Conservation (phyloP, 2,888 invertebrate species). For the Phrixothrix hirtus region DNA sequence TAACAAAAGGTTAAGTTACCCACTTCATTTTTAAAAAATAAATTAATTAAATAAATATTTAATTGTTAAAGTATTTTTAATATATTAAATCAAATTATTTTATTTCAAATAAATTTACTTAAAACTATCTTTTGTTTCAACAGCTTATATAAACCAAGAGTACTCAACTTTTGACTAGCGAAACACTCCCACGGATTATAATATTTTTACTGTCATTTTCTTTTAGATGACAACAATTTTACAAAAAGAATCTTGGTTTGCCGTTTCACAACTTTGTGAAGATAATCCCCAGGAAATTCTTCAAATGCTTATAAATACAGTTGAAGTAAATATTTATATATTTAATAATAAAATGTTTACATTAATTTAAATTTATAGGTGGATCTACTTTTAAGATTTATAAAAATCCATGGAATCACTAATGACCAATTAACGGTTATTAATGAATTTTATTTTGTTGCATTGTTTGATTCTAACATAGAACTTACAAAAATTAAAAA, state of each 20-base stretch:
- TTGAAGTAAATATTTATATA: constrained; percentile 38
- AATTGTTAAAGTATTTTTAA: too few relatives aligned
- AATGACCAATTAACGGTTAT: constrained; percentile 59
- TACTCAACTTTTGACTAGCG: too few relatives aligned
- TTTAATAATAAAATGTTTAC: background rate
- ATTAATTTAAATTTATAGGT: constrained; percentile 56
- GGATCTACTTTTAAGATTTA: constrained; percentile 71
- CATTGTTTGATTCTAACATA: constrained; percentile 61
- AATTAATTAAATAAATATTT: too few relatives aligned
- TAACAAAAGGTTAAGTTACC: too few relatives aligned
- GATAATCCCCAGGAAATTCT: constrained; percentile 56
- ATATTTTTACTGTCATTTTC: constrained; percentile 15
- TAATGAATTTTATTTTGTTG: constrained; percentile 61
- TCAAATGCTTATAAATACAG: constrained; percentile 38
- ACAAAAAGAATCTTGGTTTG: constrained; percentile 64
- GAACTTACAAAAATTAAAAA: constrained; percentile 57
- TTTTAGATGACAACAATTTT: constrained; percentile 62
- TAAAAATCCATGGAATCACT: constrained; percentile 65
- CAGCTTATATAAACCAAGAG: too few relatives aligned
- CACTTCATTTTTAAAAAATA: too few relatives aligned
- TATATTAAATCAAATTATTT: too few relatives aligned
- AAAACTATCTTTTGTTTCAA: too few relatives aligned
- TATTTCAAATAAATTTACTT: too few relatives aligned
- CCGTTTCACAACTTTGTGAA: constrained; percentile 61
- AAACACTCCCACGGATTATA: background rate